Percentiles rank a stretch among this genome's conserved stretches.
phyloP scores from a whole-genome alignment of 2,113 vertebrate genomes.

The Siniperca chuatsi region DNA sequence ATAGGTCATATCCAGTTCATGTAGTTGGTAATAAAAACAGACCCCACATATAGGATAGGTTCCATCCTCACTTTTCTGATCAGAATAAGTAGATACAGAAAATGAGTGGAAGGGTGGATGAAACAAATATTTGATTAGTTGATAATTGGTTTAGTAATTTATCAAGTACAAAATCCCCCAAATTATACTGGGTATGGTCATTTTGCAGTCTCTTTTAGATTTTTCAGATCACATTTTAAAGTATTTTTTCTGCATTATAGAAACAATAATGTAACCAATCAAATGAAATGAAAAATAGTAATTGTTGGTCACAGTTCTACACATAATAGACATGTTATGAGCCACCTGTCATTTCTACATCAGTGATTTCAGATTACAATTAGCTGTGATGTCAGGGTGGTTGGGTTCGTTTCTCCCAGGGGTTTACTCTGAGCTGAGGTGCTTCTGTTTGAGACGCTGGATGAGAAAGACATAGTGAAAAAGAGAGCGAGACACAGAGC shows the following conservation, averaged over 20 bases:
- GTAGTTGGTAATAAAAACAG: not conserved
- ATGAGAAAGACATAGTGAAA: not conserved
- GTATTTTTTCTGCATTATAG: too few species aligned
- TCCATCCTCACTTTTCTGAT: not conserved
- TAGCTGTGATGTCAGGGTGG: conserved; percentile 32
- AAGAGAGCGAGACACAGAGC: not conserved
- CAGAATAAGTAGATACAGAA: not conserved
- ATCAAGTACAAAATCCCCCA: not conserved
- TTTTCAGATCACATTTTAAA: not conserved
- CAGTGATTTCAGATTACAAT: conserved; percentile 15
- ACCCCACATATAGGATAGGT: not conserved
- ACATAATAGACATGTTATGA: conserved; percentile 6
- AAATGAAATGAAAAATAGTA: not conserved
- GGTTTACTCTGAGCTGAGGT: conserved; percentile 13
- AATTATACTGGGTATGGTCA: not conserved
- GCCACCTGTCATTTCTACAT: conserved; percentile 21
- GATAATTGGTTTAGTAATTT: not conserved
- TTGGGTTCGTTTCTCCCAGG: conserved; percentile 17
- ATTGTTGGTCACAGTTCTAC: not conserved
- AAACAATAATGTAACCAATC: not conserved
- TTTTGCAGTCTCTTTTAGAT: not conserved
- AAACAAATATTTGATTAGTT: not conserved
- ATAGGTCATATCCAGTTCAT: not conserved
- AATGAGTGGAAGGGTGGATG: not conserved
- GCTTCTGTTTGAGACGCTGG: conserved; percentile 1